These are phyloP conservation scores for Rhincodon typus DNA, from an alignment of 2,797 vertebrate genomes.

Conservation along the genomic window DNA sequence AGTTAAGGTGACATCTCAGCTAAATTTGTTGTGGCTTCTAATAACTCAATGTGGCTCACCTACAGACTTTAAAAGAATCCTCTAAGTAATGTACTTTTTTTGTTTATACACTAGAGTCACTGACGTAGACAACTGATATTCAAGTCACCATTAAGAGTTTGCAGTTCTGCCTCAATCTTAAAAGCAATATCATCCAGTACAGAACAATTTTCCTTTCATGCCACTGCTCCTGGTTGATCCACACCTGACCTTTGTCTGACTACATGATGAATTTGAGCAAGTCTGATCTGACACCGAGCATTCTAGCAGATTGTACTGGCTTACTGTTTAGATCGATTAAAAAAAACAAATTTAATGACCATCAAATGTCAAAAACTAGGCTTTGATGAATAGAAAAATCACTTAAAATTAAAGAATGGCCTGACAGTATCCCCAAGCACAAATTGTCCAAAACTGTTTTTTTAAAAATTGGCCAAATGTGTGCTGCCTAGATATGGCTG, in stretches of 20 bases:
- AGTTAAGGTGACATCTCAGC: too few relatives aligned
- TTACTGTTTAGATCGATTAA: neutral
- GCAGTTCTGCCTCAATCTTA: neutral
- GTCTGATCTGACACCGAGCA: neutral
- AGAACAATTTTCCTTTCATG: neutral
- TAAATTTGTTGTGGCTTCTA: neutral
- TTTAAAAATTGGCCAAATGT: neutral
- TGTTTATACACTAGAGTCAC: neutral
- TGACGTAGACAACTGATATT: neutral
- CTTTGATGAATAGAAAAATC: neutral
- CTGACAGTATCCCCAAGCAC: neutral
- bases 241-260: neutral
- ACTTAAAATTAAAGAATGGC: neutral
- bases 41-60: neutral
- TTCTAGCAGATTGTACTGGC: neutral
- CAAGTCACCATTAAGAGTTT: neutral
- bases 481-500: neutral
- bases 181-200: neutral
- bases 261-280: neutral
- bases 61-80: neutral
- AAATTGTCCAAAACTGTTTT: neutral
- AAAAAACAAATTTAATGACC: neutral
- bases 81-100: neutral
- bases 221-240: neutral
- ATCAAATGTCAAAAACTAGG: neutral